Conservation (phyloP, 2,888 invertebrate genomes). For the Loripinus fragilis region DNA sequence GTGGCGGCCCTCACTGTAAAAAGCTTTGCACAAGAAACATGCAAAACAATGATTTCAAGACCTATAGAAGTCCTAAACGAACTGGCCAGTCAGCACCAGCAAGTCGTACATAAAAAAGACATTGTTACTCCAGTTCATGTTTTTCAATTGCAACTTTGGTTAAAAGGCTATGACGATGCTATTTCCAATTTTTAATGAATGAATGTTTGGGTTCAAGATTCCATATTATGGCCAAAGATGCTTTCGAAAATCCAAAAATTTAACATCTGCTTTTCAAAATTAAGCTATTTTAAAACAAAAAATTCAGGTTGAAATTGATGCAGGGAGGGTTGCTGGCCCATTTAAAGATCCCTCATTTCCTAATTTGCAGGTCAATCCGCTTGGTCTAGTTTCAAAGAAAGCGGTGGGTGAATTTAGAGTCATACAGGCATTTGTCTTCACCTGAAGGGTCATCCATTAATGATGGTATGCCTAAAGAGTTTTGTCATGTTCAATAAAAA, state of each 20-base stretch:
- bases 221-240: constrained; percentile 26
- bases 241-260: background rate
- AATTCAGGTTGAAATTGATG: constrained; percentile 24
- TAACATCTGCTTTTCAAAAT: background rate
- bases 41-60: background rate
- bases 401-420: constrained; percentile 37
- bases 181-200: constrained; percentile 28
- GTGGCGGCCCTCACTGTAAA: constrained; percentile 15
- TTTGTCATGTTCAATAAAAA: constrained; percentile 32
- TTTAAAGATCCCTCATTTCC: constrained; percentile 25
- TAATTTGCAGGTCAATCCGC: constrained; percentile 35
- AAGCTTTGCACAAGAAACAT: background rate
- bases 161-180: constrained; percentile 20
- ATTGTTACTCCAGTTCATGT: constrained; percentile 33
- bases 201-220: constrained; percentile 35
- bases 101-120: background rate
- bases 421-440: constrained; percentile 49
- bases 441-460: constrained; percentile 43
- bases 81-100: constrained; percentile 1
- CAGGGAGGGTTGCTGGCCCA: constrained; percentile 31
- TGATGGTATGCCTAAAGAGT: constrained; percentile 36
- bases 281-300: constrained; percentile 6
- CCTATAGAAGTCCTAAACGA: background rate
- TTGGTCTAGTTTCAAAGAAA: constrained; percentile 47
- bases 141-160: background rate